Evolutionary conservation across 2,888 invertebrate species (phyloP).

Genomic region (Drosophila nr. fundita): DNA sequence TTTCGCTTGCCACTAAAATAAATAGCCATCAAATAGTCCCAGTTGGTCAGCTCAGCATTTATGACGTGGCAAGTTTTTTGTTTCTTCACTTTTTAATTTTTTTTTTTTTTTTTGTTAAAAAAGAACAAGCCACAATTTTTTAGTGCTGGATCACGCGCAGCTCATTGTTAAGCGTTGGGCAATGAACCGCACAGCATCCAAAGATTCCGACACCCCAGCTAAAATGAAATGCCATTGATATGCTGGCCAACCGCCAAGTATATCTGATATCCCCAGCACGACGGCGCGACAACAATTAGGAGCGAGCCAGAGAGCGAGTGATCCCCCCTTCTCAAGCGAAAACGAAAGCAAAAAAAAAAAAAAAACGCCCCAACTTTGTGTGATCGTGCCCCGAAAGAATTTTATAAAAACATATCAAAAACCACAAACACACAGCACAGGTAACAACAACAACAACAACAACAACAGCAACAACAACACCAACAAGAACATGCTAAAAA

Average conservation of each 20-base stretch:
- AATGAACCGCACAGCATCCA: slow-evolving; percentile 39
- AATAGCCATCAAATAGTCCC: slow-evolving; percentile 48
- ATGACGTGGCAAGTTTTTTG: slow-evolving; percentile 55
- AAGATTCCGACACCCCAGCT: slow-evolving; percentile 51
- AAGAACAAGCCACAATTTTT: slow-evolving; percentile 44
- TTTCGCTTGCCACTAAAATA: slow-evolving; percentile 55
- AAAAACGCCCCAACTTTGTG: slow-evolving; percentile 18
- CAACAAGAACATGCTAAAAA: slow-evolving; percentile 33
- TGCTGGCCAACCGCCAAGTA: slow-evolving; percentile 48
- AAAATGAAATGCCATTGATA: slow-evolving; percentile 41
- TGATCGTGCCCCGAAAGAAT: slow-evolving; percentile 61
- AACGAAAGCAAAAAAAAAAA: slow-evolving; percentile 63
- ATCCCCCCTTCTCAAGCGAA: slow-evolving; percentile 71
- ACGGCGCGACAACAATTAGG: slow-evolving; percentile 77
- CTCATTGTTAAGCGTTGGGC: slow-evolving; percentile 41
- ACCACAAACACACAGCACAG: slow-evolving; percentile 12
- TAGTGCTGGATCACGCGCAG: slow-evolving; percentile 66
- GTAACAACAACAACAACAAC: slow-evolving; percentile 24
- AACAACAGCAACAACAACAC: slow-evolving; percentile 12
- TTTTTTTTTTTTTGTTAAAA: not conserved
- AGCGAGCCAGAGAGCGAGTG: slow-evolving; percentile 8
- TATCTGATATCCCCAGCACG: slow-evolving; percentile 69
- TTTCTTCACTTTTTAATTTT: not conserved
- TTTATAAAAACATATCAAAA: slow-evolving; percentile 32
- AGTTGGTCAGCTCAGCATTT: slow-evolving; percentile 46